Evolutionary conservation across 2,888 invertebrate species (phyloP).

Genomic region (Drosophila anceps): DNA sequence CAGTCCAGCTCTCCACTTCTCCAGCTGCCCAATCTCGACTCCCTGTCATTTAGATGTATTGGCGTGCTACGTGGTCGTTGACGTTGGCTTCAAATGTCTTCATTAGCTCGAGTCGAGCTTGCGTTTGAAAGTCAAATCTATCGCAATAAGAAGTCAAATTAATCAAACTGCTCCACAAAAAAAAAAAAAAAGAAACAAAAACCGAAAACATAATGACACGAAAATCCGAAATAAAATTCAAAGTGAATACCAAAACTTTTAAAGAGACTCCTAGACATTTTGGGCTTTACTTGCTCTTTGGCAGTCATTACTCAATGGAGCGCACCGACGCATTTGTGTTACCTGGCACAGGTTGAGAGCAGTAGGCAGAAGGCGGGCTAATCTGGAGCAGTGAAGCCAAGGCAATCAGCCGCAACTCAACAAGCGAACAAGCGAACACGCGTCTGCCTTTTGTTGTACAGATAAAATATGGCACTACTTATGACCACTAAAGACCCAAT

Average conservation of each 20-base stretch:
- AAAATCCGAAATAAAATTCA: constrained; percentile 15
- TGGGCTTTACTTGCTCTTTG: constrained; percentile 14
- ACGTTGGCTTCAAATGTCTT: constrained; percentile 39
- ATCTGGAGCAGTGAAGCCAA: constrained; percentile 25
- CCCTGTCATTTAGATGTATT: constrained; percentile 41
- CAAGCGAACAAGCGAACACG: constrained; percentile 36
- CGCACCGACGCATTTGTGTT: constrained; percentile 20
- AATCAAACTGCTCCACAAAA: constrained; percentile 61
- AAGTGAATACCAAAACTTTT: constrained; percentile 28
- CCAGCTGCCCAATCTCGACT: neutral
- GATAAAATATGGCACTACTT: constrained; percentile 62
- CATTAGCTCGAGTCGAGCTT: constrained; percentile 35
- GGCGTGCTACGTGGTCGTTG: constrained; percentile 51
- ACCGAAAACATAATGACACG: constrained; percentile 23
- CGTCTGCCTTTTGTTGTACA: constrained; percentile 45
- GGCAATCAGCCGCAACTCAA: constrained; percentile 13
- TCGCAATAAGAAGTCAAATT: constrained; percentile 61
- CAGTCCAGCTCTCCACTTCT: neutral
- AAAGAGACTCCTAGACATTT: constrained; percentile 31
- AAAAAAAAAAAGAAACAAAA: constrained; percentile 33
- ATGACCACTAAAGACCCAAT: constrained; percentile 57
- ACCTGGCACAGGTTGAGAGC: constrained; percentile 22
- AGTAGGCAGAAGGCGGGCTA: constrained; percentile 2
- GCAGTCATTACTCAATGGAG: constrained; percentile 42
- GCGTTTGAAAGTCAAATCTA: constrained; percentile 70